Evolutionary conservation across 2,797 vertebrate species (phyloP), one percentile per base, ranked within the genome.

Genomic region (Loris lydekkerianus): DNA sequence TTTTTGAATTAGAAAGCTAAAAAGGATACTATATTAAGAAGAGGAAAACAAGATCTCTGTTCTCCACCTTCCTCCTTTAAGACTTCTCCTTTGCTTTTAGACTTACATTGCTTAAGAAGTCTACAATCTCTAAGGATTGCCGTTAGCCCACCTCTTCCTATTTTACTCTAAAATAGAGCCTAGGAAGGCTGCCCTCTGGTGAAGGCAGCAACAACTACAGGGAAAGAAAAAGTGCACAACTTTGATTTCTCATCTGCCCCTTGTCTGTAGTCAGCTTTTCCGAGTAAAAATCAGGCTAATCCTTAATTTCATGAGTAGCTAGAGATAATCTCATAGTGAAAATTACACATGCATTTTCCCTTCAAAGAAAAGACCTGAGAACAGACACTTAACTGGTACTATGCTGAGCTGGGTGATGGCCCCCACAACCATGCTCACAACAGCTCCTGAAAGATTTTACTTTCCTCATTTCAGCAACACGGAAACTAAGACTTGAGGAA

Each of bases 251-350:
- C 56, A 78, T 56, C 37, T 89, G n/a, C 17, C 4, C 17, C 46
- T 88, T 82, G 69, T 56, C 37, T 46, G 49, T 46, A 40, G 60
- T 53, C 34, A 81, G n/a, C 14, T 90, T 75, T 69, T n/a, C 34
- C 58, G 53, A 60, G 37, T 60, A 29, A 95, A 91, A 49, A 40
- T 72, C 25, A 93, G 40, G 17, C 56, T 37, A 21, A 29, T 70
- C 58, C 23, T 87, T 88, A 85, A 63, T 86, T 86, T 65, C 60
- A 34, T 43, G 58, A 87, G 58, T 53, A 90, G 70, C 40, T 58
- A 3, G 37, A 91, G 37, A 78, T 90, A 86, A 91, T 63, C 75
- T 91, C 29, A 72, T 4, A 84, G n/a, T 61, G n/a, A 80, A 63
- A 87, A n/a, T 70, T 23, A 10, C 1, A 65, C 29, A 31, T 5